Evolutionary conservation across 2,113 vertebrate genomes (phyloP).

Genomic region (Ibidorhyncha struthersii): DNA sequence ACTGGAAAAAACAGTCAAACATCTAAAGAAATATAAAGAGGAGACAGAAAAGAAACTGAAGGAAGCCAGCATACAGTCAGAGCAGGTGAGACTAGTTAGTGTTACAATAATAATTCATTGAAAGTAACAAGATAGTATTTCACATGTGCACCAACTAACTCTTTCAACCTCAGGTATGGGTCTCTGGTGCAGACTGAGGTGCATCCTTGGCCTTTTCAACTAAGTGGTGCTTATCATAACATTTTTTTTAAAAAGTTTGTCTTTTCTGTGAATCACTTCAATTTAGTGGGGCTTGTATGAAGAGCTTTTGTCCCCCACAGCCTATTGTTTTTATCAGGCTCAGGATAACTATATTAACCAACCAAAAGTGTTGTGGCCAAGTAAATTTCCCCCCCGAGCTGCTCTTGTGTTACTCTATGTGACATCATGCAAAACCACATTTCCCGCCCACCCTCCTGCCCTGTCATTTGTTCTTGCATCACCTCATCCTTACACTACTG

Average conservation of each 20-base stretch:
- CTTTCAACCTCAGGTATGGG: not conserved
- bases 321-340: not conserved
- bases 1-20: constrained; percentile 62
- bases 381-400: not conserved
- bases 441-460: not conserved
- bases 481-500: not conserved
- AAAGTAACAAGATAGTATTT: not conserved
- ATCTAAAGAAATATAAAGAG: constrained; percentile 66
- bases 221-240: not conserved
- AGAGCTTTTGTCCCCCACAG: not conserved
- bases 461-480: not conserved
- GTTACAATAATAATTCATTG: not conserved
- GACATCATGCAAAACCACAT: not conserved
- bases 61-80: constrained; percentile 73
- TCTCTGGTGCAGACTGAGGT: not conserved
- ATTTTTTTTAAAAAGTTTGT: no score
- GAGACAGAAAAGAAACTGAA: constrained; percentile 65
- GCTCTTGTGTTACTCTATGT: not conserved
- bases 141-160: not conserved
- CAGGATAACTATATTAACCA: not conserved
- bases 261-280: not conserved
- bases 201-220: not conserved
- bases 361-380: not conserved
- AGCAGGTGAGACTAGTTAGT: constrained; percentile 61
- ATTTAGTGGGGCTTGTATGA: not conserved